These are phyloP conservation scores for Myrmecophaga tridactyla DNA, from an alignment of 2,113 vertebrate species.

Conservation along the genomic window DNA sequence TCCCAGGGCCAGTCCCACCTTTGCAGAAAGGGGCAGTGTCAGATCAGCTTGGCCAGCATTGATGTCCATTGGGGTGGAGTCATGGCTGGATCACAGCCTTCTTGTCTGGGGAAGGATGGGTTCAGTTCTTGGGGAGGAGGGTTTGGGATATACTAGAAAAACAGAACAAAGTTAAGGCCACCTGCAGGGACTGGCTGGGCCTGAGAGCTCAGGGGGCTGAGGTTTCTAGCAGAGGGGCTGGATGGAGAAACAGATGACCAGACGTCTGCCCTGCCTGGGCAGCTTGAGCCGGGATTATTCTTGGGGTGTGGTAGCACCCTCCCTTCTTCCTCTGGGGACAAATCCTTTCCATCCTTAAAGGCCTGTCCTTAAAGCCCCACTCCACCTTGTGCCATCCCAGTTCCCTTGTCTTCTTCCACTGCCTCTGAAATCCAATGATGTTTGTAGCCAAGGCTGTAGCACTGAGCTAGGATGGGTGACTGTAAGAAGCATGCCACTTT, in stretches of 20 bases:
- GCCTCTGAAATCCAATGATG: not conserved
- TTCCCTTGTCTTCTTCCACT: fast-evolving
- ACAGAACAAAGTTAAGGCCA: no score
- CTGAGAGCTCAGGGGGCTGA: not conserved
- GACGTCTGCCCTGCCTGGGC: not conserved
- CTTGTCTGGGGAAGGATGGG: no score
- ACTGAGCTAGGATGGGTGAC: not conserved
- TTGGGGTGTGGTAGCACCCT: not conserved
- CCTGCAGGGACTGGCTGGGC: not conserved
- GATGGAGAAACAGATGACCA: no score
- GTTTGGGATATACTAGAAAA: not conserved
- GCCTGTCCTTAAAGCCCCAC: not conserved
- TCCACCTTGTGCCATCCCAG: fast-evolving
- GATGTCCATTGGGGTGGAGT: fast-evolving
- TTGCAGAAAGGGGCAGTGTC: no score
- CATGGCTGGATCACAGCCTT: no score
- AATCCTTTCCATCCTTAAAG: not conserved
- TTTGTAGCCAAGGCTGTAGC: not conserved
- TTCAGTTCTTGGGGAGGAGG: not conserved
- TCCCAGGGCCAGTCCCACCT: not conserved
- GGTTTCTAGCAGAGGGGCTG: not conserved
- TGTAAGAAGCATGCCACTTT: fast-evolving
- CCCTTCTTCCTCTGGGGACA: not conserved
- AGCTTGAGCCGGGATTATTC: not conserved
- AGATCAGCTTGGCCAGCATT: fast-evolving